A percentile compares a stretch with the other conserved stretches of the same genome.
These are phyloP conservation scores for Melanophora roralis DNA, from an alignment of 2,888 invertebrate species.

Conservation along the genomic window DNA sequence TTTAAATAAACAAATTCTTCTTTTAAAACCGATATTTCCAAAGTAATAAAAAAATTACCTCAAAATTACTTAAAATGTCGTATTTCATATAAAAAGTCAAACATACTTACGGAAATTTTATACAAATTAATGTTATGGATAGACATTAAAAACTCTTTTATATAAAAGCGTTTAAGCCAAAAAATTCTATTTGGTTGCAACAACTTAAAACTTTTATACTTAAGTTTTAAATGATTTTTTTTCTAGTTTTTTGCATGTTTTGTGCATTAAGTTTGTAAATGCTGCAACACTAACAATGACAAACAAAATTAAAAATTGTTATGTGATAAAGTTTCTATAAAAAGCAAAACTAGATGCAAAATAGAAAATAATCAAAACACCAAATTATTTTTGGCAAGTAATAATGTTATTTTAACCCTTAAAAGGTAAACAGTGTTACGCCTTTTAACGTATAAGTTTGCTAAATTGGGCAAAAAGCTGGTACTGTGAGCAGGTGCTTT, in stretches of 20 bases:
- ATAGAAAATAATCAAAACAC: conserved; percentile 27
- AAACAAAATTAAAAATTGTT: conserved; percentile 45
- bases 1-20: too few relatives aligned
- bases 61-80: neutral
- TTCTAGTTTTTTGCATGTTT: neutral
- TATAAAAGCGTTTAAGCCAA: conserved; percentile 54
- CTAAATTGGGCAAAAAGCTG: too few relatives aligned
- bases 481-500: too few relatives aligned
- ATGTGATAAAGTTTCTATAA: conserved; percentile 51
- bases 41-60: too few relatives aligned
- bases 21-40: too few relatives aligned
- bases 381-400: conserved; percentile 48
- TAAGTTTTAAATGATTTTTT: conserved; percentile 11
- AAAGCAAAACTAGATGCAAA: conserved; percentile 13
- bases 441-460: too few relatives aligned
- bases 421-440: too few relatives aligned
- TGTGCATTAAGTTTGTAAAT: conserved; percentile 20
- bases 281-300: conserved; percentile 30
- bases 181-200: conserved; percentile 46
- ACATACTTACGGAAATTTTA: neutral
- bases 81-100: neutral
- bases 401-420: neutral
- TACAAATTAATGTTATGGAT: conserved; percentile 5
- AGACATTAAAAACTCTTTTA: conserved; percentile 21
- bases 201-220: conserved; percentile 39